phyloP scores from a whole-genome alignment of 2,113 vertebrate genomes.

The Dasyurus viverrinus region DNA sequence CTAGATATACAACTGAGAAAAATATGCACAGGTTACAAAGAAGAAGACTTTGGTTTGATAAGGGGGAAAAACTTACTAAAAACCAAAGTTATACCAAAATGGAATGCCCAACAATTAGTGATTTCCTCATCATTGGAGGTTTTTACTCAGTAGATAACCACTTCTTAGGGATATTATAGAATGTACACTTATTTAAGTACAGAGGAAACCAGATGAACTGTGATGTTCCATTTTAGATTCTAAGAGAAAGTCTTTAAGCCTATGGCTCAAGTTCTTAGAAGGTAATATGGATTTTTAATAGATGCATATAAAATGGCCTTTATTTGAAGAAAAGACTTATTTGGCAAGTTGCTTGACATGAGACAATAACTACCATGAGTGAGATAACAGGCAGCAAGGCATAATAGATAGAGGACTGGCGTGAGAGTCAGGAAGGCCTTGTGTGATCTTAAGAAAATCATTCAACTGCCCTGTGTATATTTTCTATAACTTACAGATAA shows the following conservation, averaged over 20 bases:
- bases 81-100: background rate
- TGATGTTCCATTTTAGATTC: background rate
- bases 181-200: background rate
- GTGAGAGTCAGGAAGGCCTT: background rate
- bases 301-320: background rate
- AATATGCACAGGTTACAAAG: background rate
- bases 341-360: background rate
- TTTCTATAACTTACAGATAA: background rate
- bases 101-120: background rate
- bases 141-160: background rate
- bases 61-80: background rate
- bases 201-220: background rate
- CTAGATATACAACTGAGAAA: background rate
- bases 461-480: background rate
- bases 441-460: background rate
- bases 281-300: background rate
- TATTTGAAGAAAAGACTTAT: background rate
- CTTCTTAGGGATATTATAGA: background rate
- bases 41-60: background rate
- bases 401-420: background rate
- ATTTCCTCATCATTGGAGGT: background rate
- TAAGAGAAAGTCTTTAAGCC: background rate
- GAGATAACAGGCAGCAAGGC: background rate
- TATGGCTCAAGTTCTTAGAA: background rate
- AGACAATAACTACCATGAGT: background rate